Base-by-base conservation (phyloP, 2,888 invertebrate species). In the Sceliomorpha sp. region DNA sequence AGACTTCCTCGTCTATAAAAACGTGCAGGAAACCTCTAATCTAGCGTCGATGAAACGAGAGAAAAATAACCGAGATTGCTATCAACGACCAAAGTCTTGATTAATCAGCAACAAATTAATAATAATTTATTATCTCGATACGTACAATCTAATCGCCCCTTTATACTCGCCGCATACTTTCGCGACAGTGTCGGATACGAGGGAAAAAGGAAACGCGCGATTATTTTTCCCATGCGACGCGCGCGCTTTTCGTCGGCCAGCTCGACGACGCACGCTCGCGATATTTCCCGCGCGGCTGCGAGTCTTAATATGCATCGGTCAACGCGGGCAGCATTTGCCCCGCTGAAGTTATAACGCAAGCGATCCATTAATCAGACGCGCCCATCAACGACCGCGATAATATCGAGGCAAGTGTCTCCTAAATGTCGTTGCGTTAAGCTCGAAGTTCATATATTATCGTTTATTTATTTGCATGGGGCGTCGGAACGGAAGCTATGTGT, bases 401-500 rank as follows among this genome's bases (percentile, higher is more conserved):
- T 66, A 66, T 40, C 53, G 40, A 45, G 44, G 37, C 20, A 20
- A 20, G 20, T 37, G 12, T 56, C 50, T 44, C 64, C 56, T 64
- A 44, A 50, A 56, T 39, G 32, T 17, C 15, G 48, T 37, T 44
- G 29, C 32, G 26, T 7, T 29, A 27, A 36, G 48, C 26, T 29
- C 26, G 1, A 40, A 47, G 9, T 62, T 29, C n/a, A n/a, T 53
- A 32, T 45, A 47, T 39, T 15, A 15, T 32, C 14, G 39, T 64
- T 50, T 59, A 20, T 40, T 66, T 53, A 14, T 59, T 58, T 51
- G n/a, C n/a, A n/a, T n/a, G n/a, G n/a, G n/a, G n/a, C n/a, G n/a
- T n/a, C n/a, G n/a, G n/a, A n/a, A n/a, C n/a, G n/a, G n/a, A n/a
- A n/a, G n/a, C n/a, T n/a, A n/a, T n/a, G n/a, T n/a, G n/a, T n/a